phyloP scores from a whole-genome alignment of 2,797 vertebrate genomes.

The Loris lydekkerianus region DNA sequence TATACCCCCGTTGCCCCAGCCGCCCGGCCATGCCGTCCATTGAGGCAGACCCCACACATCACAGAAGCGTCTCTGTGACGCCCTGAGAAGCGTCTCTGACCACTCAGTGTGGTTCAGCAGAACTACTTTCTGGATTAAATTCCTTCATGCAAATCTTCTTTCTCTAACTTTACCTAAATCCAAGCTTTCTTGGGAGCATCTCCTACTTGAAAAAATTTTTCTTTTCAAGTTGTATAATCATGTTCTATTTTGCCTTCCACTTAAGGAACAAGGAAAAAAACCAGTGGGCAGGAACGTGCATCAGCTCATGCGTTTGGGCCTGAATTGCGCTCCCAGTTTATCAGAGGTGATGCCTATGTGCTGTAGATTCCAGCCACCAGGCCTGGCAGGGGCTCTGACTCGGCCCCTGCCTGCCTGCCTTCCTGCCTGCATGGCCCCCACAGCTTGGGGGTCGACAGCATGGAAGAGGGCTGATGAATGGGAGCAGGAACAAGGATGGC shows the following conservation, averaged over 20 bases:
- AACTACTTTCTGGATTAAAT: neutral
- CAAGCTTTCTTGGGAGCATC: neutral
- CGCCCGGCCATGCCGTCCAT: no score
- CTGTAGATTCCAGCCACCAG: neutral
- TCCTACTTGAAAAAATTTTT: conserved; percentile 11
- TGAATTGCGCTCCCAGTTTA: neutral
- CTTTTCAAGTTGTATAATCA: neutral
- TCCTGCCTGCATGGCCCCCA: neutral
- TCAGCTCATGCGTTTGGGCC: neutral
- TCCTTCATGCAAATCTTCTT: neutral
- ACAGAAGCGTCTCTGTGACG: neutral
- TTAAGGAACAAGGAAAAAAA: neutral
- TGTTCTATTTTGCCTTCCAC: neutral
- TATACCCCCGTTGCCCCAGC: neutral
- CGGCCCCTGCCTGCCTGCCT: neutral
- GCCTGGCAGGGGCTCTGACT: neutral
- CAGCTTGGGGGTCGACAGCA: neutral
- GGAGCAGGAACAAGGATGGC: neutral
- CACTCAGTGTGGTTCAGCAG: neutral
- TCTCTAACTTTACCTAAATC: neutral
- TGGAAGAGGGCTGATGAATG: neutral
- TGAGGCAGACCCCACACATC: neutral
- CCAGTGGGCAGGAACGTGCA: neutral
- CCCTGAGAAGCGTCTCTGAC: neutral
- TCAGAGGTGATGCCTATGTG: neutral